These are phyloP conservation scores for Micronisus gabar DNA, from an alignment of 2,113 vertebrate species.

Conservation along the genomic window DNA sequence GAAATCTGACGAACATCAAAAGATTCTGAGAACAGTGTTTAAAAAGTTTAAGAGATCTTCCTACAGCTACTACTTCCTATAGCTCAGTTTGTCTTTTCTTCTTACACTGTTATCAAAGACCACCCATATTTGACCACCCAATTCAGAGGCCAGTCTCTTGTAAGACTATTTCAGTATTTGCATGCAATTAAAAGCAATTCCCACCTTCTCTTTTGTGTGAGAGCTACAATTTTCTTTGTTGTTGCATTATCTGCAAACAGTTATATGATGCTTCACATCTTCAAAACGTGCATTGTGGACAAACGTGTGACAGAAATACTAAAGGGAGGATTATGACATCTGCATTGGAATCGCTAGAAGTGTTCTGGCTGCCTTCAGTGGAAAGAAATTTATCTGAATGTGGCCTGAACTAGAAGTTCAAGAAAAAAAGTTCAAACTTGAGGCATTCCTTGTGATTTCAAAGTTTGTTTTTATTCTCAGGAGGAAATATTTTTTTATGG, in stretches of 20 bases:
- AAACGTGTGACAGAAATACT: not conserved
- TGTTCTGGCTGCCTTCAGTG: not conserved
- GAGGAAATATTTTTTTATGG: not conserved
- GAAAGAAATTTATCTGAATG: not conserved
- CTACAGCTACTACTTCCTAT: not conserved
- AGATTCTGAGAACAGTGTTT: not conserved
- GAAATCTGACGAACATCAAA: not conserved
- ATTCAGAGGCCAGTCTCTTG: not conserved
- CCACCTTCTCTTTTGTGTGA: not conserved
- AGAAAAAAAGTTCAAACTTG: not conserved
- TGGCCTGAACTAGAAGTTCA: not conserved
- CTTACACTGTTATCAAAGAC: not conserved
- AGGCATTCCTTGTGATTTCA: not conserved
- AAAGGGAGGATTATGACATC: not conserved
- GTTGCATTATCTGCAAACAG: not conserved
- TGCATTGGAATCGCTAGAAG: not conserved
- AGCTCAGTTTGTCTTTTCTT: not conserved
- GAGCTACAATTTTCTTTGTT: not conserved
- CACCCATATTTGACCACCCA: not conserved
- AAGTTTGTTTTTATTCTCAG: not conserved
- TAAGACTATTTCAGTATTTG: not conserved
- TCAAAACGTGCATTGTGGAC: not conserved
- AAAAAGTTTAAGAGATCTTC: not conserved
- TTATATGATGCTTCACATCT: not conserved
- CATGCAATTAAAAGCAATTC: not conserved